Percentiles rank a stretch among this genome's conserved stretches.
Evolutionary conservation across 2,113 vertebrate species (phyloP).

Genomic region (Tamias sibiricus): DNA sequence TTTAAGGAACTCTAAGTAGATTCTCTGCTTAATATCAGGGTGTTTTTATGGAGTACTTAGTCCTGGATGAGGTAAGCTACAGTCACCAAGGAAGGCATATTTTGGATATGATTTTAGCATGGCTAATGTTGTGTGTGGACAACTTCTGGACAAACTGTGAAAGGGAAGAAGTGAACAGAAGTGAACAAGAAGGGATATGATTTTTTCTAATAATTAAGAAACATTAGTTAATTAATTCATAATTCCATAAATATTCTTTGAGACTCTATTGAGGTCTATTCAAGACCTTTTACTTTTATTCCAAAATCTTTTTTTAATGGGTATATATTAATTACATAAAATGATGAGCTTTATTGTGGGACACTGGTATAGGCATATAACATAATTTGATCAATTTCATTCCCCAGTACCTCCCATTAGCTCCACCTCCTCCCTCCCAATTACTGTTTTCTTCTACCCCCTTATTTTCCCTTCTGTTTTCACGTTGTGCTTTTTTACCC

Average conservation of each 20-base stretch:
- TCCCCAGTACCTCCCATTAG: not conserved
- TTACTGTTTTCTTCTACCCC: not conserved
- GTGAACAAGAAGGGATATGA: not conserved
- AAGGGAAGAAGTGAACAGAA: not conserved
- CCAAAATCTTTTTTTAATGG: not conserved
- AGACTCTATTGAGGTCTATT: not conserved
- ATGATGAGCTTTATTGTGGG: too few species aligned
- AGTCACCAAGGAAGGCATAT: not conserved
- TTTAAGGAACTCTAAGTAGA: not conserved
- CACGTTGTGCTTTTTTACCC: not conserved
- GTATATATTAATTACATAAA: not conserved
- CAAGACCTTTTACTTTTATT: not conserved
- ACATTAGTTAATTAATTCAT: not conserved
- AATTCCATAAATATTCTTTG: not conserved
- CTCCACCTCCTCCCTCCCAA: not conserved
- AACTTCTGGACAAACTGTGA: not conserved
- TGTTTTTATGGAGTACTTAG: not conserved
- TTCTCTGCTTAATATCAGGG: not conserved
- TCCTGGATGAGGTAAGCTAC: not conserved
- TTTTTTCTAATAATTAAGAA: not conserved
- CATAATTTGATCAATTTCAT: not conserved
- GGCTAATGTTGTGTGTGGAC: not conserved
- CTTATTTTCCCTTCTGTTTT: not conserved
- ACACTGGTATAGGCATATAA: too few species aligned
- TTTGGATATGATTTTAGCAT: not conserved